Conservation (phyloP, 2,888 invertebrate genomes). For the Sinopyrophorus schimmeli region DNA sequence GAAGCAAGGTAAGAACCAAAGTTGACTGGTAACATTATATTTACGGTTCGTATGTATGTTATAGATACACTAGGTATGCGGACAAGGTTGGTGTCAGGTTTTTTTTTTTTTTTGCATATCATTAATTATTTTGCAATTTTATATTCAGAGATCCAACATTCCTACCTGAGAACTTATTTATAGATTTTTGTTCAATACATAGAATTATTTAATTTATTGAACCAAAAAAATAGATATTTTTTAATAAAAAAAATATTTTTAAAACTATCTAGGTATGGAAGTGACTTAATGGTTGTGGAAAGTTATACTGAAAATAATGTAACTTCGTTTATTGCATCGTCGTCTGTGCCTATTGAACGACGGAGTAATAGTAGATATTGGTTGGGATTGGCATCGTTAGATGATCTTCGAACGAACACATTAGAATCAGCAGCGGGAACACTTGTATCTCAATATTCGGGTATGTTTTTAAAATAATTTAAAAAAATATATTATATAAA, state of each 20-base stretch:
- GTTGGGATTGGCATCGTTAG: slow-evolving; percentile 87
- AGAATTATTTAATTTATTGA: too few relatives aligned
- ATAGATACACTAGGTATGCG: slow-evolving; percentile 6
- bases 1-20: too few relatives aligned
- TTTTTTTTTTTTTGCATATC: neutral
- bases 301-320: slow-evolving; percentile 90
- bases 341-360: slow-evolving; percentile 66
- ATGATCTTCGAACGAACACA: slow-evolving; percentile 92
- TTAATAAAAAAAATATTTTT: too few relatives aligned
- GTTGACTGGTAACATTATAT: too few relatives aligned
- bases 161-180: too few relatives aligned
- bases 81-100: slow-evolving; percentile 4
- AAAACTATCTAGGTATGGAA: slow-evolving; percentile 76
- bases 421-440: slow-evolving; percentile 90
- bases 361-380: slow-evolving; percentile 76
- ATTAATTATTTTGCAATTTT: neutral
- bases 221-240: too few relatives aligned
- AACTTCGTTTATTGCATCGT: slow-evolving; percentile 77
- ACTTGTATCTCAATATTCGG: slow-evolving; percentile 89
- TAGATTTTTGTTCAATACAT: neutral
- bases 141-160: too few relatives aligned
- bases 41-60: slow-evolving; percentile 4
- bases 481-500: too few relatives aligned
- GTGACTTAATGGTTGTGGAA: slow-evolving; percentile 90
- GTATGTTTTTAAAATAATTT: slow-evolving; percentile 54